A percentile compares a stretch with the other conserved stretches of the same genome.
Evolutionary conservation across 2,797 vertebrate genomes (phyloP).

Genomic region (Danio kyathit): DNA sequence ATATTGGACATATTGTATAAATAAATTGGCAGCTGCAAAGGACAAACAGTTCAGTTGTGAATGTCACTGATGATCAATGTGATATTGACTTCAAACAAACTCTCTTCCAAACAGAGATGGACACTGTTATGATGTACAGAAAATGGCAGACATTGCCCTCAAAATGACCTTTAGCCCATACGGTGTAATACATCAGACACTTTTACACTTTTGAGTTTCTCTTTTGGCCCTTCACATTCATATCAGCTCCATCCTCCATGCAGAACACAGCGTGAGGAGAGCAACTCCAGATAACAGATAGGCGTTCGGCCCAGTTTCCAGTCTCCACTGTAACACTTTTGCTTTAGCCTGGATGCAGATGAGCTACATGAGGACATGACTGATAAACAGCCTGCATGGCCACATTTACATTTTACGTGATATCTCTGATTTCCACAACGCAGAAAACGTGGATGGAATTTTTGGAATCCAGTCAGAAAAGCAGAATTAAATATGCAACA

Average conservation of each 20-base stretch:
- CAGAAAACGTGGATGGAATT: background rate
- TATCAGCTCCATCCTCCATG: background rate
- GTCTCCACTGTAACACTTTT: background rate
- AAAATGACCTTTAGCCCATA: background rate
- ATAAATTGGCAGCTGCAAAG: background rate
- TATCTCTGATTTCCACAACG: background rate
- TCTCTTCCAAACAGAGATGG: background rate
- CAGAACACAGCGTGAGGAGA: conserved; percentile 9
- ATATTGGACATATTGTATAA: background rate
- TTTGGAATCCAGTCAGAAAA: background rate
- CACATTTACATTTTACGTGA: background rate
- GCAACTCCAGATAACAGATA: conserved; percentile 30
- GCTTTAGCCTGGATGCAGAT: conserved; percentile 7
- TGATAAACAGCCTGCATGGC: background rate
- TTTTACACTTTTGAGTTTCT: background rate
- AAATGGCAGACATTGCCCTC: background rate
- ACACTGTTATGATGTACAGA: background rate
- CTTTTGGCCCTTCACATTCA: background rate
- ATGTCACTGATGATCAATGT: background rate
- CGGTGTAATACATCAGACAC: background rate
- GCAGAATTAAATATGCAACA: background rate
- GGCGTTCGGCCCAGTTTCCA: conserved; percentile 40
- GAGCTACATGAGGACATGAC: conserved; percentile 13
- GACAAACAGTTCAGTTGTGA: background rate
- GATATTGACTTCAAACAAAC: background rate